These are phyloP conservation scores for Halisarca cf. caerulea DNA, from an alignment of 37 sponge, comb jelly and placozoan genomes.

Conservation along the genomic window DNA sequence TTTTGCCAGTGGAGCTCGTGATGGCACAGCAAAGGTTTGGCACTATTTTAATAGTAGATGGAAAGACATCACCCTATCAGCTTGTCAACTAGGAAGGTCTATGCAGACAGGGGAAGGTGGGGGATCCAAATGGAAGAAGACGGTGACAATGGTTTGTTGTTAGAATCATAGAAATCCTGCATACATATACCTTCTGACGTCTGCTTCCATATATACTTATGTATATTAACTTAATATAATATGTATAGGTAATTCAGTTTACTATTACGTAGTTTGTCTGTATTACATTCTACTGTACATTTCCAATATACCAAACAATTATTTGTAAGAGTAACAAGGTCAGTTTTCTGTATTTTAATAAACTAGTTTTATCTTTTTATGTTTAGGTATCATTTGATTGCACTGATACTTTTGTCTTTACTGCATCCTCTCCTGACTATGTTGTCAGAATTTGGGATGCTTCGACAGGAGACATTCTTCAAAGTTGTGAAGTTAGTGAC, in stretches of 20 bases:
- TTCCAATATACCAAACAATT: no score
- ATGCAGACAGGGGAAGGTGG: not conserved
- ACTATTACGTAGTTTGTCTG: no score
- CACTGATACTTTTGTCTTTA: conserved; percentile 62
- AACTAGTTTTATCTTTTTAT: not conserved
- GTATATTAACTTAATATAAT: no score
- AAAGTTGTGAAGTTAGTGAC: conserved; percentile 38
- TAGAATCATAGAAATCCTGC: not conserved
- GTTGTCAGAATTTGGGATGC: conserved; percentile 41
- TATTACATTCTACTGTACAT: no score
- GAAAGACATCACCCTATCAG: conserved; percentile 34
- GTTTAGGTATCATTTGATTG: conserved; percentile 66
- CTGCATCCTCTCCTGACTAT: conserved; percentile 75
- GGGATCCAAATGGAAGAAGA: conserved; percentile 35
- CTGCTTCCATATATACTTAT: no score
- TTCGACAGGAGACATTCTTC: conserved; percentile 30
- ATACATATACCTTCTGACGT: no score
- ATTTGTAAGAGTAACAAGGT: no score
- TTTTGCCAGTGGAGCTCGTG: conserved; percentile 76
- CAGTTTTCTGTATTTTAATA: no score
- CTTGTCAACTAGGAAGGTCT: conserved; percentile 3
- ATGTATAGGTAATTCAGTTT: no score
- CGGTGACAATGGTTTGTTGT: conserved; percentile 56
- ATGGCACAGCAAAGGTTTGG: conserved; percentile 78
- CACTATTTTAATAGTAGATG: conserved; percentile 38